phyloP scores from a whole-genome alignment of 1,140 invertebrate species.

The Drosophila pruinosa region DNA sequence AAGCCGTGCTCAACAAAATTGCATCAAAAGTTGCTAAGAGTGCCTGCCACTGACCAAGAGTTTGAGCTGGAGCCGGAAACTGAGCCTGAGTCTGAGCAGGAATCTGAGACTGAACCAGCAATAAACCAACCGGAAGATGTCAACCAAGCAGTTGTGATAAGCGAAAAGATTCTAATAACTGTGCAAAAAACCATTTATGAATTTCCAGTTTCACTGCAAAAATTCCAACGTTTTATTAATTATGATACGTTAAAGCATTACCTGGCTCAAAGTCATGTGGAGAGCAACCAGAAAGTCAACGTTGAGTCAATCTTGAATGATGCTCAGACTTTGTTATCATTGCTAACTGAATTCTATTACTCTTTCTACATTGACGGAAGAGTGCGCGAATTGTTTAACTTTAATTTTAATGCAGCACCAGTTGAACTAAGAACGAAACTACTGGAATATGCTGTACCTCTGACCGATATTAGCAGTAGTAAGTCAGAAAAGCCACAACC shows the following conservation, averaged over 20 bases:
- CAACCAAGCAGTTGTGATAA: not conserved
- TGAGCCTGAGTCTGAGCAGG: not conserved
- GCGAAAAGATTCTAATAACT: constrained; percentile 9
- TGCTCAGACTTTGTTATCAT: not conserved
- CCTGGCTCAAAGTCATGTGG: not conserved
- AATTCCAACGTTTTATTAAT: constrained; percentile 32
- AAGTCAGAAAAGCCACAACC: not conserved
- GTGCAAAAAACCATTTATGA: constrained; percentile 4
- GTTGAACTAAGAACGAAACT: constrained; percentile 11
- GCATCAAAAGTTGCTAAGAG: not conserved
- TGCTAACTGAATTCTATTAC: constrained; percentile 13
- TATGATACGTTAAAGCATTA: constrained; percentile 11
- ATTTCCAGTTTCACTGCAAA: constrained; percentile 35
- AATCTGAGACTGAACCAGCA: not conserved
- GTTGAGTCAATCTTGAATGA: not conserved
- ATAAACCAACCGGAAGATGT: not conserved
- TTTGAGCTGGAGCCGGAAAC: not conserved
- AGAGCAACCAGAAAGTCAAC: not conserved
- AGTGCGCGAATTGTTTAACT: constrained; percentile 5
- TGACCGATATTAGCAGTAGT: too few relatives aligned
- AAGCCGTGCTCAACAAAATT: constrained; percentile 33
- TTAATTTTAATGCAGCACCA: constrained; percentile 36
- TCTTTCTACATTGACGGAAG: constrained; percentile 16
- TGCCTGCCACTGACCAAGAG: not conserved
- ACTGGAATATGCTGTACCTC: constrained; percentile 15